Conservation (phyloP, 2,113 vertebrate genomes). For the Atherinomorus stipes region DNA sequence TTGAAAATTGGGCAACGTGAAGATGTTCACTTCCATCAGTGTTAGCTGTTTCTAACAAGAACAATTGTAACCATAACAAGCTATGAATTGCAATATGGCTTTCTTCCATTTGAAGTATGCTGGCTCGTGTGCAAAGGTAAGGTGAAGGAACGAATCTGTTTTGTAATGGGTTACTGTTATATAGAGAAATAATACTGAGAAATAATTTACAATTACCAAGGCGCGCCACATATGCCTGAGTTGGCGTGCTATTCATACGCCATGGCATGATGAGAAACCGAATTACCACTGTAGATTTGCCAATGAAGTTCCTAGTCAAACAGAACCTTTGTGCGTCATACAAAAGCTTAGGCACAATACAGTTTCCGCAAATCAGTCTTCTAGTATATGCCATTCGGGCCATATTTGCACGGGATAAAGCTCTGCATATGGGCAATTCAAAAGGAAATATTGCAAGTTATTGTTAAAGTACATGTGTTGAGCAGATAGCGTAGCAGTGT, state of each 20-base stretch:
- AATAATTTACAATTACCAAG: not conserved
- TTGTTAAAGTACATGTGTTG: conserved; percentile 35
- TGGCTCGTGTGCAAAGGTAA: not conserved
- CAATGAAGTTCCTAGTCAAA: conserved; percentile 4
- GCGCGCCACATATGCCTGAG: not conserved
- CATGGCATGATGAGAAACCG: not conserved
- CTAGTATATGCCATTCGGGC: conserved; percentile 3
- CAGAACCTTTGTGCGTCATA: not conserved
- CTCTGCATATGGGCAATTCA: conserved; percentile 14
- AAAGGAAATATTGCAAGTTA: conserved; percentile 28
- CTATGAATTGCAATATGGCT: not conserved
- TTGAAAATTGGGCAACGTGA: not conserved
- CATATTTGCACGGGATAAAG: not conserved
- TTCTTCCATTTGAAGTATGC: not conserved
- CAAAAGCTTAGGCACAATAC: not conserved
- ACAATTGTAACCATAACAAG: not conserved
- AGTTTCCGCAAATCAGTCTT: not conserved
- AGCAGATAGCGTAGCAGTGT: conserved; percentile 16
- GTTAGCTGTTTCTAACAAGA: not conserved
- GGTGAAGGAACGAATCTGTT: not conserved
- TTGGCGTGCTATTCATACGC: not conserved
- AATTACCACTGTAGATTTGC: not conserved
- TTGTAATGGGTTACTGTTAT: not conserved
- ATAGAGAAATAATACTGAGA: too few species aligned
- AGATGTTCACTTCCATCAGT: not conserved